These are phyloP conservation scores for Torymus aiolomorphi DNA, from an alignment of 2,888 invertebrate species.

Conservation along the genomic window DNA sequence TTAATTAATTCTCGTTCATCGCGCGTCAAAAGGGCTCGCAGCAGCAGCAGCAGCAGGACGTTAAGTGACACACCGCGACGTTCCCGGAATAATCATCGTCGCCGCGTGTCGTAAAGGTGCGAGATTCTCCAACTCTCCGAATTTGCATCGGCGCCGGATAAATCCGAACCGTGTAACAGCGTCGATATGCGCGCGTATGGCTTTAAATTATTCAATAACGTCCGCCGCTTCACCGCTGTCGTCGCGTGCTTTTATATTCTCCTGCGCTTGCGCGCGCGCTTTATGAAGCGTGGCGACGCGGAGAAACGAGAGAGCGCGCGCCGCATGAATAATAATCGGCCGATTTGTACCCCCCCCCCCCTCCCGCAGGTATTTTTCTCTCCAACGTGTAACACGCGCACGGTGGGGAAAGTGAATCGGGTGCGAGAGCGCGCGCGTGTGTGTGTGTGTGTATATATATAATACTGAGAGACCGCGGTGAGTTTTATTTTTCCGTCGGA, in stretches of 20 bases:
- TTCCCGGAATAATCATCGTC: too few relatives aligned
- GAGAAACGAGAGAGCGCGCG: conserved; percentile 3
- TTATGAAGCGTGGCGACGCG: conserved; percentile 24
- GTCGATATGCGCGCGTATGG: not conserved
- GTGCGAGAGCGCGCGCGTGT: too few relatives aligned
- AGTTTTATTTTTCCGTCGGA: too few relatives aligned
- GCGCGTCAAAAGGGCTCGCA: too few relatives aligned
- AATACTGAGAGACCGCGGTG: too few relatives aligned
- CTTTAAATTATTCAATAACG: conserved; percentile 36
- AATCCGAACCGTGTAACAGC: not conserved
- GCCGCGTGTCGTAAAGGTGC: too few relatives aligned
- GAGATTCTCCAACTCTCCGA: too few relatives aligned
- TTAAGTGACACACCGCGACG: too few relatives aligned
- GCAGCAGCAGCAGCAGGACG: too few relatives aligned
- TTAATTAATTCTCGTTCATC: too few relatives aligned
- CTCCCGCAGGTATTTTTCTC: not conserved
- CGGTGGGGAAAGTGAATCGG: not conserved
- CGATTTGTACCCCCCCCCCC: not conserved
- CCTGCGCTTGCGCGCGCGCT: not conserved
- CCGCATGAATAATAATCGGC: conserved; percentile 26
- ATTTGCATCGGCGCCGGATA: conserved; percentile 21
- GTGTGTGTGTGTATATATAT: too few relatives aligned
- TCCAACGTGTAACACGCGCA: not conserved
- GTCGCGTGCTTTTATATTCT: not conserved
- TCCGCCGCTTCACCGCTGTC: not conserved